A percentile compares a stretch with the other conserved stretches of the same genome.
These are phyloP conservation scores for Aphodius sticticus DNA, from an alignment of 2,888 invertebrate species.

Conservation along the genomic window DNA sequence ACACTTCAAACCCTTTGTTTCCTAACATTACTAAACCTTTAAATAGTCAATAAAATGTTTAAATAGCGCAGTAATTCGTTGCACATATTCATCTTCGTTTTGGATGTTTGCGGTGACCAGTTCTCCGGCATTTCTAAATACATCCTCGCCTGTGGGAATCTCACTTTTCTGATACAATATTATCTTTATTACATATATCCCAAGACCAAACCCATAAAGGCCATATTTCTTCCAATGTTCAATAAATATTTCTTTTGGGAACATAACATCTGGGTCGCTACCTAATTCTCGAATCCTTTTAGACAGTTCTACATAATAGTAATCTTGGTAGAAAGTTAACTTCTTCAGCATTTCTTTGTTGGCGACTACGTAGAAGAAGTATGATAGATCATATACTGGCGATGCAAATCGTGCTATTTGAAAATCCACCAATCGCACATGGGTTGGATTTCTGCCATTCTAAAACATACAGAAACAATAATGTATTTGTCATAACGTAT, in stretches of 20 bases:
- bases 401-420: constrained; percentile 36
- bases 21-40: background rate
- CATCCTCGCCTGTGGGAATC: background rate
- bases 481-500: too few species aligned
- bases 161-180: background rate
- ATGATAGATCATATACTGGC: constrained; percentile 51
- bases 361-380: constrained; percentile 49
- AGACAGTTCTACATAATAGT: constrained; percentile 49
- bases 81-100: background rate
- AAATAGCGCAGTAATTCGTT: background rate
- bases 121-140: background rate
- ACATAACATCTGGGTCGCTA: constrained; percentile 47
- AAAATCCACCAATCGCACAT: constrained; percentile 33
- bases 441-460: background rate
- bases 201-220: background rate
- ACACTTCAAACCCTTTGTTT: background rate
- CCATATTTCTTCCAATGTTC: background rate
- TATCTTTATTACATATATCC: background rate
- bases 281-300: constrained; percentile 43
- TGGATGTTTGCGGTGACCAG: background rate
- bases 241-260: constrained; percentile 39
- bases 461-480: background rate
- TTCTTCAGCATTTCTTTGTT: constrained; percentile 44
- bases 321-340: constrained; percentile 47
- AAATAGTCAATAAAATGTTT: background rate